Base-by-base conservation (phyloP, 2,797 vertebrate species). In the Anabas testudineus region DNA sequence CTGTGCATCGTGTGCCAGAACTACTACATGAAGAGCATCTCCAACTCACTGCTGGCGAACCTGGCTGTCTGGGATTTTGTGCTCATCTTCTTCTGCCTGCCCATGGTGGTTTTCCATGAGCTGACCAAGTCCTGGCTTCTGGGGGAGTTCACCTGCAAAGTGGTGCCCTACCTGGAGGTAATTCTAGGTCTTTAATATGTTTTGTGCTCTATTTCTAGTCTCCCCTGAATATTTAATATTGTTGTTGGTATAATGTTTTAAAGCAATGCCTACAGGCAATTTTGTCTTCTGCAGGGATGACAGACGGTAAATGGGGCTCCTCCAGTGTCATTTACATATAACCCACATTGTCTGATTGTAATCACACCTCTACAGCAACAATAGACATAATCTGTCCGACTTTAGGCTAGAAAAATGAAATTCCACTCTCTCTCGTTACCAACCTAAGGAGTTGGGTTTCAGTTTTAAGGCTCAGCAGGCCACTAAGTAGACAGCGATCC, bases 11-110 rank as follows among this genome's bases (percentile, higher is more conserved):
- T 99, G 79, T 99, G 97, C 75, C 97, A 99, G 84, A 99, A 99
- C 91, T 99, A 98, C 92, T 98, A 99, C 88, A 99, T 99, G 97
- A 95, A 97, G 89, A 99, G 97, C 91, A 99, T 99, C 91, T 99
- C 98, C 77, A 99, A 99, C 88, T 98, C 97, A 2, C 94, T 99
- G 60, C 84, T 99, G 87, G 98, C 97, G 59, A 99, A 99, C 74
- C 75, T 99, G 85, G 98, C 98, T 1, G 95, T 99, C 42, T 99
- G 98, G 98, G 98, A 99, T 92, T 98, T 98, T 69, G 93, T 95
- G 36, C 94, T 99, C 76, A 94, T 99, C 91, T 94, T 99, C 87
- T 97, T 98, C 92, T 99, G 98, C 83, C 91, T 99, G 75, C 98
- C 98, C 2, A 94, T 98, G 54, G 97, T 99, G 87, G 96, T 98